phyloP scores from a whole-genome alignment of 2,797 vertebrate species.

The Galago senegalensis region DNA sequence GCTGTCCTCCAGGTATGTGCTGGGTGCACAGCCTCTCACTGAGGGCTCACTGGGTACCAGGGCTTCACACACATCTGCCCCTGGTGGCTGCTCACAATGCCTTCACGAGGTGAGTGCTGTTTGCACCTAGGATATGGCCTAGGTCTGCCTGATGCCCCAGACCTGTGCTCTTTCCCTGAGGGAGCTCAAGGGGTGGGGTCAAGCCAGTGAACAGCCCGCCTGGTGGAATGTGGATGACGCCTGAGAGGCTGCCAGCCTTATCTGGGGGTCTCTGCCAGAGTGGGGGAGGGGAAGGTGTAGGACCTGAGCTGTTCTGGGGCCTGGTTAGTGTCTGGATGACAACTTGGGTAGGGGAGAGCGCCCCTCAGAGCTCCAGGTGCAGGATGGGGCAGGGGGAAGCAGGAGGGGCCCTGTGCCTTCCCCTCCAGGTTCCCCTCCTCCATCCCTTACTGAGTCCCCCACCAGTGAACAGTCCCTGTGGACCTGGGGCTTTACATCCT shows the following conservation, averaged over 20 bases:
- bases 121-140: neutral
- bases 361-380: conserved; percentile 1
- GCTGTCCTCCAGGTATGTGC: neutral
- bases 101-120: neutral
- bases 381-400: neutral
- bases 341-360: conserved; percentile 29
- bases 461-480: fast-evolving
- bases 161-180: neutral
- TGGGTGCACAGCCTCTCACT: neutral
- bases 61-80: neutral
- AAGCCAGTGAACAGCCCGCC: neutral
- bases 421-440: neutral
- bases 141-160: neutral
- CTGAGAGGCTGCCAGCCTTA: conserved; percentile 76
- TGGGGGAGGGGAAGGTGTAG: conserved; percentile 65
- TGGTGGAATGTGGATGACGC: conserved; percentile 78
- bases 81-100: neutral
- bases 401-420: neutral
- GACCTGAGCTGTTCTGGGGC: conserved; percentile 3
- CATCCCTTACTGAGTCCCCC: neutral
- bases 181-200: neutral
- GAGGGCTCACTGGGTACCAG: neutral
- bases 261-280: conserved; percentile 75
- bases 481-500: neutral
- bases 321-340: conserved; percentile 82